Conservation (phyloP, 2,888 invertebrate genomes). For the Sarcophaga rosellei region DNA sequence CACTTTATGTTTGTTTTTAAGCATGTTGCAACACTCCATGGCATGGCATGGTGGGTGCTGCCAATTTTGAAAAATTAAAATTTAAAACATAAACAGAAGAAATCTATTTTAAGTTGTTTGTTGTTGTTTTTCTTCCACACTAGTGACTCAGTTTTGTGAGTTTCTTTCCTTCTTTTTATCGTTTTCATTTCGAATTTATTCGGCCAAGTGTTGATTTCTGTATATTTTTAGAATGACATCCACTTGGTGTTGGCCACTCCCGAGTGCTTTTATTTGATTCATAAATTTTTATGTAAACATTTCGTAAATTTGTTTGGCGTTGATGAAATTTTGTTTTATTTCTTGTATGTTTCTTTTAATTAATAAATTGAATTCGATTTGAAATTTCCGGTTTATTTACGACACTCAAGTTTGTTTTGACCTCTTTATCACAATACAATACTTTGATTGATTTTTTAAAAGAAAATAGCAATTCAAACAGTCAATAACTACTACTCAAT, state of each 20-base stretch:
- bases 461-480: too few species aligned
- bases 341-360: neutral
- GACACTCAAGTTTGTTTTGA: too few species aligned
- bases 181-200: neutral
- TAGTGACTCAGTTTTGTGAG: conserved; percentile 51
- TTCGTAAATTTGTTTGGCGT: neutral
- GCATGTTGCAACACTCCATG: too few species aligned
- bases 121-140: neutral
- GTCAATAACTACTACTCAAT: too few species aligned
- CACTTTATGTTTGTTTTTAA: neutral
- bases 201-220: neutral
- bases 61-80: conserved; percentile 7
- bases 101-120: conserved; percentile 43
- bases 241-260: neutral
- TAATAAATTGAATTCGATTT: too few species aligned
- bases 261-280: neutral
- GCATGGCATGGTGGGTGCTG: neutral
- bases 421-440: too few species aligned
- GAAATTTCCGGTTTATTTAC: too few species aligned
- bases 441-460: too few species aligned
- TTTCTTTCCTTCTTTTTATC: neutral
- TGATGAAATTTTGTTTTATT: neutral
- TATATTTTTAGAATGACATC: neutral
- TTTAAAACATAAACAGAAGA: neutral
- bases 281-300: neutral